Evolutionary conservation across 2,797 vertebrate species (phyloP).

Genomic region (Iguana delicatissima): DNA sequence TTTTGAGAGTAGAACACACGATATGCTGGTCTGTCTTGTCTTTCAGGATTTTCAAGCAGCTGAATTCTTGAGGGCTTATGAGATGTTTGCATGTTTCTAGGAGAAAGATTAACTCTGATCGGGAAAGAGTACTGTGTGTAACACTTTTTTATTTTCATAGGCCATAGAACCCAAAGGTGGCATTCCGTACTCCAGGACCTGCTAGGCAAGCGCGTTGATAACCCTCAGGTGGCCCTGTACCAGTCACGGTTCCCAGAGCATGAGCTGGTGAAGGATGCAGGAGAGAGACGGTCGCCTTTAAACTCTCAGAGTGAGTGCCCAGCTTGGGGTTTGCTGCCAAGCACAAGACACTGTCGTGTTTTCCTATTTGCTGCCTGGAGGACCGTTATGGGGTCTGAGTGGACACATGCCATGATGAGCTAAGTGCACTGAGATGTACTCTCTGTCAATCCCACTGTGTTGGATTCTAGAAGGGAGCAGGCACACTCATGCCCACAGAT

Average conservation of each 20-base stretch:
- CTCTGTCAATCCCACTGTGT: background rate
- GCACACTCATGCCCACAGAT: too few relatives aligned
- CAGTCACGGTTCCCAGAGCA: constrained; percentile 91
- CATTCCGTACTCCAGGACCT: constrained; percentile 92
- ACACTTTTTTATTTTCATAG: constrained; percentile 74
- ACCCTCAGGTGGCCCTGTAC: constrained; percentile 88
- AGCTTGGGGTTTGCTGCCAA: background rate
- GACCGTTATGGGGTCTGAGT: too few relatives aligned
- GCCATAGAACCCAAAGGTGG: constrained; percentile 92
- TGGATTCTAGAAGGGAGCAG: background rate
- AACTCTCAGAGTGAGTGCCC: constrained; percentile 88
- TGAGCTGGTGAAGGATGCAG: constrained; percentile 84
- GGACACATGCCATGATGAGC: background rate
- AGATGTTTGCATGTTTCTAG: background rate
- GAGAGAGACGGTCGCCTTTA: constrained; percentile 89
- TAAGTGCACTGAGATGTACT: too few relatives aligned
- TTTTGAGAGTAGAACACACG: background rate
- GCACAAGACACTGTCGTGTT: too few relatives aligned
- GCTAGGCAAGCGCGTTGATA: constrained; percentile 89
- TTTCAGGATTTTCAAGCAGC: background rate
- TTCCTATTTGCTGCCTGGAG: background rate
- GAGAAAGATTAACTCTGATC: accelerated
- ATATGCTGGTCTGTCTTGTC: background rate
- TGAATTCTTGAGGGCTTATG: background rate
- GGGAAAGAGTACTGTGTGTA: background rate